Evolutionary conservation across 1,140 invertebrate genomes (phyloP).

Genomic region (Bilobella aurantiaca): DNA sequence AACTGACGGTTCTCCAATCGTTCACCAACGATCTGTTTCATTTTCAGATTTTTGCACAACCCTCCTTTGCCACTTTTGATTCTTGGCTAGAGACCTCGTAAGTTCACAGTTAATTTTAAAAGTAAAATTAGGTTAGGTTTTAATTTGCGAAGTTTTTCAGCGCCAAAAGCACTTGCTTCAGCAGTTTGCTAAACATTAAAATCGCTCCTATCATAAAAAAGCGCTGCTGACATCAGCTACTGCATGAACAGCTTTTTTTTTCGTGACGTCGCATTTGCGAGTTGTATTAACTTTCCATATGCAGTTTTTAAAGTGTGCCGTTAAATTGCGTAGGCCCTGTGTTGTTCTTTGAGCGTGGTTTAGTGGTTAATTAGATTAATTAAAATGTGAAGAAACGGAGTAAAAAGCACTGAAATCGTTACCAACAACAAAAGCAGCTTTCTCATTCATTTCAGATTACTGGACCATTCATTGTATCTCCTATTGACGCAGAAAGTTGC

Average conservation of each 20-base stretch:
- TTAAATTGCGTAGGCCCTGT: no score
- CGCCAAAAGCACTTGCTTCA: background rate
- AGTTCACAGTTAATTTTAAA: slow-evolving; percentile 2
- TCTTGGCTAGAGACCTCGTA: slow-evolving; percentile 21
- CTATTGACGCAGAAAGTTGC: background rate
- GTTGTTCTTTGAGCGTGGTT: background rate
- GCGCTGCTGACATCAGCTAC: background rate
- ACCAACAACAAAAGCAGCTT: no score
- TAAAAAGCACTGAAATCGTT: background rate
- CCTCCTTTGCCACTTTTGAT: slow-evolving; percentile 28
- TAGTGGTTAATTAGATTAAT: slow-evolving; percentile 1
- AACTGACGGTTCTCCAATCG: background rate
- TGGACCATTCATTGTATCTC: slow-evolving; percentile 18
- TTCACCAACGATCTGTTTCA: background rate
- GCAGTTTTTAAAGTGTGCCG: background rate
- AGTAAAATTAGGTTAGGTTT: background rate
- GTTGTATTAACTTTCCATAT: background rate
- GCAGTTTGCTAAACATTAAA: no score
- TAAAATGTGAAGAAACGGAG: background rate
- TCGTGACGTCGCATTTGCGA: background rate
- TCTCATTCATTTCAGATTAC: slow-evolving; percentile 18
- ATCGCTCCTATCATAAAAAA: no score
- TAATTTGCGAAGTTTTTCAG: background rate
- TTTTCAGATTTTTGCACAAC: slow-evolving; percentile 25
- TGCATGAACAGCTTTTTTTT: background rate